Evolutionary conservation across 1,140 invertebrate species (phyloP).

Genomic region (Drosophila truncata): DNA sequence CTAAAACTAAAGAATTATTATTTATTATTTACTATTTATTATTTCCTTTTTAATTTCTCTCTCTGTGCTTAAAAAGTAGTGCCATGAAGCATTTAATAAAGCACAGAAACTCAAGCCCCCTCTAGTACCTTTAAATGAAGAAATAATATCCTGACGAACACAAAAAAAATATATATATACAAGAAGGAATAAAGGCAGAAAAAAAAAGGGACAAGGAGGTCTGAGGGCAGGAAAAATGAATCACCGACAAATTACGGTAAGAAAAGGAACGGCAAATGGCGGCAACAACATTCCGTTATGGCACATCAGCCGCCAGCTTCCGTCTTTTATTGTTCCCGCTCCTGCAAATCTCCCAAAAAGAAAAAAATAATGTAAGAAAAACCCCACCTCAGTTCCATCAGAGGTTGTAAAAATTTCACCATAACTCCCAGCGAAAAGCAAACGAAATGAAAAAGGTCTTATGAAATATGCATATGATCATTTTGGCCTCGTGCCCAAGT

Average conservation of each 20-base stretch:
- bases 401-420: constrained; percentile 71
- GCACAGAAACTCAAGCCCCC: constrained; percentile 11
- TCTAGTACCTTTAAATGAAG: constrained; percentile 11
- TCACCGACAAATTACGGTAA: constrained; percentile 79
- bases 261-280: constrained; percentile 72
- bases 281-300: constrained; percentile 73
- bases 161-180: background rate
- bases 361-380: background rate
- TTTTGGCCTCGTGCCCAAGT: constrained; percentile 51
- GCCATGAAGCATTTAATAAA: constrained; percentile 66
- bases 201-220: background rate
- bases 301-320: constrained; percentile 49
- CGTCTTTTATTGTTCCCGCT: constrained; percentile 41
- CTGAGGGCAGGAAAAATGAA: constrained; percentile 64
- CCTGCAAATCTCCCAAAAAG: background rate
- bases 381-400: constrained; percentile 34
- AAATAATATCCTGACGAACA: constrained; percentile 21
- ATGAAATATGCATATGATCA: constrained; percentile 83
- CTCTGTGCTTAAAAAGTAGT: constrained; percentile 33
- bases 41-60: background rate
- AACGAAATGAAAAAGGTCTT: constrained; percentile 67
- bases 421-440: constrained; percentile 49
- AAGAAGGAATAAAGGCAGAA: background rate
- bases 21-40: background rate
- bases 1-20: no score